phyloP scores from a whole-genome alignment of 1,140 invertebrate genomes.

The Brachionus manjavacas region DNA sequence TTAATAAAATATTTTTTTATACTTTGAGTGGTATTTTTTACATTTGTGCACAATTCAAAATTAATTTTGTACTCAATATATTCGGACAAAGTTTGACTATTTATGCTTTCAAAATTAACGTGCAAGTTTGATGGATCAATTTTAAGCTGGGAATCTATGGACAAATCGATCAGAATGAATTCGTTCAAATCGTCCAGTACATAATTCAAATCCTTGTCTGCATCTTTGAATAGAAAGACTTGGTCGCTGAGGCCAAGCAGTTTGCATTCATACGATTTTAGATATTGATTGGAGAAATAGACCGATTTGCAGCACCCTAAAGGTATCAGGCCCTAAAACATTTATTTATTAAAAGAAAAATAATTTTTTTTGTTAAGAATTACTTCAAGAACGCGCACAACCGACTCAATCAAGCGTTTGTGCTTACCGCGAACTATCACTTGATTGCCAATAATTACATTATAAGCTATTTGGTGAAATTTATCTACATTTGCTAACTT shows the following conservation, averaged over 20 bases:
- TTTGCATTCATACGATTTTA: slow-evolving; percentile 40
- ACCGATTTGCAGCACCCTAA: slow-evolving; percentile 16
- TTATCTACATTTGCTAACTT: neutral
- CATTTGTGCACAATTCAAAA: neutral
- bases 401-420: neutral
- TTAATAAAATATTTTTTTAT: neutral
- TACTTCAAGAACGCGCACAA: slow-evolving; percentile 8
- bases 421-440: slow-evolving; percentile 11
- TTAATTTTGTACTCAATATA: neutral
- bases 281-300: neutral
- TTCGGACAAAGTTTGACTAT: neutral
- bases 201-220: neutral
- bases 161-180: slow-evolving; percentile 14
- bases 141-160: neutral
- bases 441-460: slow-evolving; percentile 23
- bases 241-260: neutral
- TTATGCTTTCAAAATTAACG: neutral
- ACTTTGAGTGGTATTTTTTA: neutral
- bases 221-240: neutral
- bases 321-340: slow-evolving; percentile 6
- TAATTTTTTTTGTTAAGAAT: neutral
- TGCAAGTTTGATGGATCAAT: neutral
- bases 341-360: neutral
- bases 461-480: slow-evolving; percentile 32
- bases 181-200: neutral